Evolutionary conservation across 2,797 vertebrate genomes (phyloP), one percentile per base, ranked within the genome.

Genomic region (Sebastolobus altivelis): DNA sequence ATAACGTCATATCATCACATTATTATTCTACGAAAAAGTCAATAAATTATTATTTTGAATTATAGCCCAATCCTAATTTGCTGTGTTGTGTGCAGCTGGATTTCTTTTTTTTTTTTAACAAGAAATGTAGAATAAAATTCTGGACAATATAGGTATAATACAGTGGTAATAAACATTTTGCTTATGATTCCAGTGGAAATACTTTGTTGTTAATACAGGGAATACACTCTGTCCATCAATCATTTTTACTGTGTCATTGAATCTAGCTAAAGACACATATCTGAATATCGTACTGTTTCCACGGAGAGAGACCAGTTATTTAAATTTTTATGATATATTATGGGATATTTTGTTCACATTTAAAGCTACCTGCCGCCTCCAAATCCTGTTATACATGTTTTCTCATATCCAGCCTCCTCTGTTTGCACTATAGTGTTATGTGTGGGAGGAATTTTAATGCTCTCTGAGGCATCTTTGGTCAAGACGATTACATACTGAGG

Each of bases 361-460:
- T 18, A 77, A 52, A 81, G 31, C 65, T 46, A 63, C 75, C 54
- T 40, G 20, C 80, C 65, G 56, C 75, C 75, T 82, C 80, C 72
- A 91, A 88, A 92, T 91, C 79, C 67, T 81, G 56, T 87, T 85
- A 90, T 61, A 80, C 76, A 81, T 79, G 79, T 79, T 77, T 73
- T 81, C 74, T 88, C 88, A 70, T 83, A 82, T 70, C 59, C 79
- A 82, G 80, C 85, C 81, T 67, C 72, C 79, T 87, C 84, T 82
- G 80, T 85, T 92, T 82, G 80, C 89, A 76, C 65, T 61, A 31
- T 75, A 75, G 79, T 75, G 85, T 84, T 92, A 81, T 59, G 78
- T 83, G 92, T 87, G 68, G 88, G 89, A 95, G 93, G 92, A 94
- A 93, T 94, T 92, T 88, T 77, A 93, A 94, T 92, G 85, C 87